A percentile compares a stretch with the other conserved stretches of the same genome.
Conservation (phyloP, 2,113 vertebrate species). For the Brevimyrus niger region DNA sequence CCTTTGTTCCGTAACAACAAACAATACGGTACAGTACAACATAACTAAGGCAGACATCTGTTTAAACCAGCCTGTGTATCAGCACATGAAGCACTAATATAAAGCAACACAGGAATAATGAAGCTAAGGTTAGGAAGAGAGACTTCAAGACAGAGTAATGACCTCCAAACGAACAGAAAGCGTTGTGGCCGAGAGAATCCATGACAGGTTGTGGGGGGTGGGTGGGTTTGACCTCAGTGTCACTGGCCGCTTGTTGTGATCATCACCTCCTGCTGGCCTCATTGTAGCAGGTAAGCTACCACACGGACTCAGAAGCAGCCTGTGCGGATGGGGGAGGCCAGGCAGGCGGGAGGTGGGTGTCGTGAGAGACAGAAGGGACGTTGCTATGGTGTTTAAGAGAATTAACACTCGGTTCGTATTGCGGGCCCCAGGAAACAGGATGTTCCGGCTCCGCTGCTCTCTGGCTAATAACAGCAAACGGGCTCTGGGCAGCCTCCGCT, state of each 20-base stretch:
- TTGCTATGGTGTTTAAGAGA: constrained; percentile 20
- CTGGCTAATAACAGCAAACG: not conserved
- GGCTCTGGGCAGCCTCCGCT: not conserved
- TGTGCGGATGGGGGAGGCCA: not conserved
- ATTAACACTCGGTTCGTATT: constrained; percentile 12
- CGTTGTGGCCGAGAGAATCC: not conserved
- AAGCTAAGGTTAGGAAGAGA: not conserved
- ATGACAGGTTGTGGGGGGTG: not conserved
- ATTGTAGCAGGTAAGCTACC: not conserved
- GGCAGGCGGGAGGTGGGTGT: not conserved
- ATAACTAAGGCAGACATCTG: not conserved
- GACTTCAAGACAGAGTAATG: not conserved
- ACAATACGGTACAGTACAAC: not conserved
- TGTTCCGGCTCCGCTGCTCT: not conserved
- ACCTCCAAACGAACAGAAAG: not conserved
- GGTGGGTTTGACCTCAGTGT: not conserved
- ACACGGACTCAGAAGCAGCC: not conserved
- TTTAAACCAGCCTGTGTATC: not conserved
- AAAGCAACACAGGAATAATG: not conserved
- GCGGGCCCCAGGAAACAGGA: not conserved
- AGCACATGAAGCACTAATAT: not conserved
- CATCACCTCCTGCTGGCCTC: not conserved
- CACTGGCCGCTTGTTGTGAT: not conserved
- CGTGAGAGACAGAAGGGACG: not conserved
- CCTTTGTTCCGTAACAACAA: not conserved